Conservation (phyloP, 2,888 invertebrate species). For the Drepana falcataria region DNA sequence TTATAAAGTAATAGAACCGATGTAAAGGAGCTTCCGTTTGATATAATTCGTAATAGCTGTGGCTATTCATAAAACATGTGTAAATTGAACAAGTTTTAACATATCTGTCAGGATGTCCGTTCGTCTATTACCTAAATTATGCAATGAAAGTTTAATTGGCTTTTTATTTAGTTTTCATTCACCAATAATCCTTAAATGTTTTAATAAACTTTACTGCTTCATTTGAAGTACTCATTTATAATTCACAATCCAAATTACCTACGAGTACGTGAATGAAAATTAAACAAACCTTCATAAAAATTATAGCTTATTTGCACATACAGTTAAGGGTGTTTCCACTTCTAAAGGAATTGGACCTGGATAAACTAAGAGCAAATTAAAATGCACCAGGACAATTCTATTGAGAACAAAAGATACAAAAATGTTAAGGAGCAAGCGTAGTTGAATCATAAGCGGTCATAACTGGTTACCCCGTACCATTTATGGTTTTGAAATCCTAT, state of each 20-base stretch:
- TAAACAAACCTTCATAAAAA: no score
- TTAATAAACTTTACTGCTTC: no score
- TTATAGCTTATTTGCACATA: neutral
- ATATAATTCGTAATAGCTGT: conserved; percentile 47
- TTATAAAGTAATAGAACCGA: conserved; percentile 49
- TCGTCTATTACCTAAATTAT: neutral
- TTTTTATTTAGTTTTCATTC: no score
- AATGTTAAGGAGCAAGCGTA: conserved; percentile 59
- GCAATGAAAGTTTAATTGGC: neutral
- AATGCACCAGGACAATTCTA: conserved; percentile 68
- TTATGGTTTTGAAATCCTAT: conserved; percentile 73
- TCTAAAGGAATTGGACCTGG: conserved; percentile 18
- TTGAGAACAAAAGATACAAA: conserved; percentile 68
- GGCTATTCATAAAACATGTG: conserved; percentile 40
- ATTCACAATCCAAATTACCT: no score
- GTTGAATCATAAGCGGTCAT: conserved; percentile 67
- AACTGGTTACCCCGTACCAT: conserved; percentile 68
- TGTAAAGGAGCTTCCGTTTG: conserved; percentile 66
- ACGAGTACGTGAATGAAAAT: no score
- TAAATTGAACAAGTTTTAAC: neutral
- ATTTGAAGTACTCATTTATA: no score
- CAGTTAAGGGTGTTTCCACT: neutral
- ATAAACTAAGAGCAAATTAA: conserved; percentile 58
- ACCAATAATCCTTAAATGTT: no score
- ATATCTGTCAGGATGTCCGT: neutral